Evolutionary conservation across 2,797 vertebrate species (phyloP).

Genomic region (Triplophysa bombifrons): DNA sequence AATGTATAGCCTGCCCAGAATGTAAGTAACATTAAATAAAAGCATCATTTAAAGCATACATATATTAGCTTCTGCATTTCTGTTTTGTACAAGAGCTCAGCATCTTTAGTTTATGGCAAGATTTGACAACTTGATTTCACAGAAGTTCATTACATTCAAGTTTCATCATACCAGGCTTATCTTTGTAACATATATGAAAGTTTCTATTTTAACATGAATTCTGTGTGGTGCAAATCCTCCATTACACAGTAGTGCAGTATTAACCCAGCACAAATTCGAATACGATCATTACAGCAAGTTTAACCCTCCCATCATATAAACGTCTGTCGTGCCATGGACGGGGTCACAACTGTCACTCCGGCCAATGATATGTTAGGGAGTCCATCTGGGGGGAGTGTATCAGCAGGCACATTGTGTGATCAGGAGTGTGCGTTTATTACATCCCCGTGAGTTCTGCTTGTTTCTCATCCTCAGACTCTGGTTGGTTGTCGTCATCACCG

Average conservation of each 20-base stretch:
- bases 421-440: constrained; percentile 46
- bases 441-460: constrained; percentile 82
- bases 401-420: constrained; percentile 6
- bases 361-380: not conserved
- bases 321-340: not conserved
- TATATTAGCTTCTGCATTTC: not conserved
- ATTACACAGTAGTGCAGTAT: constrained; percentile 7
- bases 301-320: not conserved
- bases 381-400: constrained; percentile 11
- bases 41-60: not conserved
- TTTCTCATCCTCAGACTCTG: constrained; percentile 91
- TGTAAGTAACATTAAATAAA: not conserved
- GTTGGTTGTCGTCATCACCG: constrained; percentile 89
- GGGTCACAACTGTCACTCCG: constrained; percentile 1
- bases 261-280: not conserved
- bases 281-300: constrained; percentile 1
- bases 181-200: not conserved
- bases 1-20: not conserved
- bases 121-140: not conserved
- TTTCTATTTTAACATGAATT: not conserved
- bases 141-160: constrained; percentile 47
- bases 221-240: not conserved
- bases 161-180: constrained; percentile 14
- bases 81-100: not conserved
- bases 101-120: not conserved